Evolutionary conservation across 2,113 vertebrate genomes (phyloP).

Genomic region (Odocoileus virginianus): DNA sequence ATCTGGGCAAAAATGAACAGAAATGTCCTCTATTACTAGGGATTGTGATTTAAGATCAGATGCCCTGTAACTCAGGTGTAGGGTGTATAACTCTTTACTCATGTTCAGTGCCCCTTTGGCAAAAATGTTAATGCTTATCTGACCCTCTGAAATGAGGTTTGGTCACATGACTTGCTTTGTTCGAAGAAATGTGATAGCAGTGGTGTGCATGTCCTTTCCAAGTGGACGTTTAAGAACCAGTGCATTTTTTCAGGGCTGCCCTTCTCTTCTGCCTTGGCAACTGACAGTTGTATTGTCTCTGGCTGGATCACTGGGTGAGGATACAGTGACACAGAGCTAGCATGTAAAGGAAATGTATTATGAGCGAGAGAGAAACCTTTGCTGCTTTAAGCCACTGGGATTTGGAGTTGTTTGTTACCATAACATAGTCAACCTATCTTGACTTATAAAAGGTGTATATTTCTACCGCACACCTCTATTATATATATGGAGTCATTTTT

Average conservation of each 20-base stretch:
- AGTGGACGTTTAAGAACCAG: neutral
- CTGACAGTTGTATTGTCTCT: neutral
- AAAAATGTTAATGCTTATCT: neutral
- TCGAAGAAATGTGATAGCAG: neutral
- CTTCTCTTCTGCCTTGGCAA: neutral
- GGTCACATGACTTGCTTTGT: neutral
- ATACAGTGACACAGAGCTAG: neutral
- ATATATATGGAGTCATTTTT: slow-evolving; percentile 28
- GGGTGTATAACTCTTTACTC: neutral
- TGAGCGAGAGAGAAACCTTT: neutral
- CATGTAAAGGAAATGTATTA: neutral
- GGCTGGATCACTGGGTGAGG: neutral
- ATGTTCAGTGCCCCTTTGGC: neutral
- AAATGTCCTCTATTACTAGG: neutral
- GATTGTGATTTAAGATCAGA: neutral
- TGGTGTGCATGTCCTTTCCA: neutral
- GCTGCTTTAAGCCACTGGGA: neutral
- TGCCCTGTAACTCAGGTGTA: neutral
- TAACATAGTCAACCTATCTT: neutral
- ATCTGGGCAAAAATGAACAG: neutral
- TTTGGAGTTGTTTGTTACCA: neutral
- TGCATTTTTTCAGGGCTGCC: neutral
- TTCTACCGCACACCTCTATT: neutral
- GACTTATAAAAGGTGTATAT: neutral
- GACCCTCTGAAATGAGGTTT: neutral